Conservation (phyloP, 2,888 invertebrate genomes). For the Trypoxylon attenuatum region DNA sequence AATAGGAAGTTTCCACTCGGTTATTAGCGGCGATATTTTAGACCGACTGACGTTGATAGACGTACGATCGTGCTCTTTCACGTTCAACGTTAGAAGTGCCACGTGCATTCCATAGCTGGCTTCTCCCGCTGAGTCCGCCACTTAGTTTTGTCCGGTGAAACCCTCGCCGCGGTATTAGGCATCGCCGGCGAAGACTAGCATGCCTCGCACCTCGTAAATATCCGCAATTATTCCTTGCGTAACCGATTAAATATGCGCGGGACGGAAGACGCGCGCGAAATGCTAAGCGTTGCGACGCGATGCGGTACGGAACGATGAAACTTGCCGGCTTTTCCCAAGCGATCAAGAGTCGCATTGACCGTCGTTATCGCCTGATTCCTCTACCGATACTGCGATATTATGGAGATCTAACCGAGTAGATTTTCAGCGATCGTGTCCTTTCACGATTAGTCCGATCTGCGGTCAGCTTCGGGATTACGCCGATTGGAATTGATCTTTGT, state of each 20-base stretch:
- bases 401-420: not conserved
- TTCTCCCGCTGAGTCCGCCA: too few relatives aligned
- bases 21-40: not conserved
- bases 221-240: not conserved
- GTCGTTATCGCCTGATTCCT: not conserved
- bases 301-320: not conserved
- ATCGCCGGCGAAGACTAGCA: not conserved
- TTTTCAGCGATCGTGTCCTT: conserved; percentile 9
- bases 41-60: not conserved
- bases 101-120: not conserved
- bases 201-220: not conserved
- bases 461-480: not conserved
- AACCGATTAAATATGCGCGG: not conserved
- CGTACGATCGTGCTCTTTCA: not conserved
- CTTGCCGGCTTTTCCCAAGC: conserved; percentile 3
- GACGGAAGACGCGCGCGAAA: not conserved
- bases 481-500: conserved; percentile 20
- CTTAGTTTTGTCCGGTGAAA: not conserved
- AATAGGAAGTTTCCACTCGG: not conserved
- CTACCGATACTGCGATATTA: not conserved
- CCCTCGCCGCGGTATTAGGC: not conserved
- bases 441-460: not conserved
- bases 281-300: not conserved
- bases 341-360: too few relatives aligned
- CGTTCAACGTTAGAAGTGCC: not conserved